Conservation (phyloP, 2,113 vertebrate species). For the Dicaeum eximium region DNA sequence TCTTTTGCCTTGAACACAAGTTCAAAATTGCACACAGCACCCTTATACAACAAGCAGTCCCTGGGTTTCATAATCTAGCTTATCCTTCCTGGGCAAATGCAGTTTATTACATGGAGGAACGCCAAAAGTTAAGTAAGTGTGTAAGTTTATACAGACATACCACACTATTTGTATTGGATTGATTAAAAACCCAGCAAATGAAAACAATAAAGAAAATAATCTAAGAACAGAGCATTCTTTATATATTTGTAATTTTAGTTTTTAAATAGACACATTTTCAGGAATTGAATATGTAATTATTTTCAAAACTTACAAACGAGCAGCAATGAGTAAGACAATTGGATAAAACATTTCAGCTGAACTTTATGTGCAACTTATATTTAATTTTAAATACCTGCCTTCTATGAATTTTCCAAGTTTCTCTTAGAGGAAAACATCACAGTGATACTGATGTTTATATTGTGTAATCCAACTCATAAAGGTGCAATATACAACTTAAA, state of each 20-base stretch:
- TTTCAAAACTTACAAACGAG: not conserved
- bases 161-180: not conserved
- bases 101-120: not conserved
- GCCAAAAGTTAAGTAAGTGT: not conserved
- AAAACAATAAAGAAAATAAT: constrained; percentile 17
- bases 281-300: not conserved
- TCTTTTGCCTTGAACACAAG: not conserved
- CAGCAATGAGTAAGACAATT: not conserved
- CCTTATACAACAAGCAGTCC: not conserved
- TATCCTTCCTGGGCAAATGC: not conserved
- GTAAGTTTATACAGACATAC: constrained; percentile 17
- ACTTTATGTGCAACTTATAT: not conserved
- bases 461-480: not conserved
- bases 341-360: not conserved
- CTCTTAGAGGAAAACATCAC: not conserved
- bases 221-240: not conserved
- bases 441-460: not conserved
- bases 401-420: not conserved
- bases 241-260: not conserved
- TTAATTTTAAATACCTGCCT: not conserved
- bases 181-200: not conserved
- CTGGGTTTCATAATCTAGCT: not conserved
- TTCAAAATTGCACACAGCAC: not conserved
- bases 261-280: not conserved
- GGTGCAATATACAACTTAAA: not conserved